These are phyloP conservation scores for Malthinus seriepunctatus DNA, from an alignment of 2,888 invertebrate genomes.

Conservation along the genomic window DNA sequence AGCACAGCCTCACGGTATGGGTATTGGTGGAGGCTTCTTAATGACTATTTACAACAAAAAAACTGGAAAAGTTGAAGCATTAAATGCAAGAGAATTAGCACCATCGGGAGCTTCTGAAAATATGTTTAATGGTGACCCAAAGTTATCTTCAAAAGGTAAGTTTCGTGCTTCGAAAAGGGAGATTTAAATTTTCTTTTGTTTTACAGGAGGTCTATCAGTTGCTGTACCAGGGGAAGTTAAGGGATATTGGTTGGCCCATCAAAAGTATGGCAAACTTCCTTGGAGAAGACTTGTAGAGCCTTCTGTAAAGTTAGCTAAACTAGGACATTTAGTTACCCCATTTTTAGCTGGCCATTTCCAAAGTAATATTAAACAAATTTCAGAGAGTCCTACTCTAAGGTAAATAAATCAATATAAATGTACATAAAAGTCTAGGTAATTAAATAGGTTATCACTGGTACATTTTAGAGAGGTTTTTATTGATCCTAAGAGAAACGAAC, in stretches of 20 bases:
- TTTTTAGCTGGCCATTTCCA: too few species aligned
- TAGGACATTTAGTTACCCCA: conserved; percentile 75
- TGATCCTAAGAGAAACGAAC: conserved; percentile 50
- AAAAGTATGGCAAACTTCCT: conserved; percentile 71
- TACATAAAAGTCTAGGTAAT: too few species aligned
- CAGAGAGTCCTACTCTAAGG: conserved; percentile 39
- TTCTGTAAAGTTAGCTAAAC: conserved; percentile 72
- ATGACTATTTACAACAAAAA: conserved; percentile 77
- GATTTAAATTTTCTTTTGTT: not conserved
- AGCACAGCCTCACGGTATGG: conserved; percentile 82
- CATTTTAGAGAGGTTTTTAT: conserved; percentile 47
- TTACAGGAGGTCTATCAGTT: conserved; percentile 68
- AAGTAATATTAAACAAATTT: too few species aligned
- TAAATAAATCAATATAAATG: too few species aligned
- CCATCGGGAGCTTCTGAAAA: conserved; percentile 66
- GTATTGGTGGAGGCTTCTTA: conserved; percentile 88
- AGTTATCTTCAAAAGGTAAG: conserved; percentile 39
- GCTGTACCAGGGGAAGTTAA: conserved; percentile 92
- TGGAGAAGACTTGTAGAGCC: conserved; percentile 83
- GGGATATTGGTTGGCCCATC: conserved; percentile 81
- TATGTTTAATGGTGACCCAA: conserved; percentile 66
- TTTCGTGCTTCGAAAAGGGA: too few species aligned
- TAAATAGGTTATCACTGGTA: too few species aligned
- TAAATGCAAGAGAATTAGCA: conserved; percentile 80
- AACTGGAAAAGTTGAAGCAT: conserved; percentile 60